Evolutionary conservation across 2,797 vertebrate genomes (phyloP).

Genomic region (Distichodus sexfasciatus): DNA sequence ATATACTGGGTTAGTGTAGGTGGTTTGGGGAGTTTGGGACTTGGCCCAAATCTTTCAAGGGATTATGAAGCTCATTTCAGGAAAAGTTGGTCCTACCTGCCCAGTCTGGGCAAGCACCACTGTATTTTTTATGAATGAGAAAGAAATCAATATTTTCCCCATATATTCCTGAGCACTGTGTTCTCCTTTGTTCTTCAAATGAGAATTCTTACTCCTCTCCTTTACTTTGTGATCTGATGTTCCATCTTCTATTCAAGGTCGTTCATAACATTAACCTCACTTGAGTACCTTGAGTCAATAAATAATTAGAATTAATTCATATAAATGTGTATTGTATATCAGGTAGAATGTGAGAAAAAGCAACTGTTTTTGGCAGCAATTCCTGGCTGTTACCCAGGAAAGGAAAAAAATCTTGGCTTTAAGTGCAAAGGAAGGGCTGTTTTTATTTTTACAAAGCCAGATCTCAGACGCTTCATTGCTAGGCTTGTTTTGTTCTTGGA

Average conservation of each 20-base stretch:
- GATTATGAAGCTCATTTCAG: background rate
- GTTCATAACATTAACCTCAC: background rate
- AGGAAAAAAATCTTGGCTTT: constrained; percentile 5
- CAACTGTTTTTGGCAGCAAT: constrained; percentile 2
- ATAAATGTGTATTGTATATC: no score
- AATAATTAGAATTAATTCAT: constrained; percentile 3
- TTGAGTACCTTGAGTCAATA: constrained; percentile 24
- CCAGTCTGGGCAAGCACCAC: background rate
- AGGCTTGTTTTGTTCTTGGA: constrained; percentile 30
- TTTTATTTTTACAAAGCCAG: constrained; percentile 21
- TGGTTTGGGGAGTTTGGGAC: no score
- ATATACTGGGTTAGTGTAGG: no score
- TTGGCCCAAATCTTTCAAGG: background rate
- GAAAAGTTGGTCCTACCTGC: background rate
- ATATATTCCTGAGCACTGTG: background rate
- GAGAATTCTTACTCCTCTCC: background rate
- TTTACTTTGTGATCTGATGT: background rate
- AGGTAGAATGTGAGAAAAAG: no score
- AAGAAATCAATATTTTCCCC: background rate
- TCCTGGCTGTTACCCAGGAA: background rate
- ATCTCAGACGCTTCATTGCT: background rate
- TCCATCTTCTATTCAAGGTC: background rate
- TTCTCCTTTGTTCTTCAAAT: background rate
- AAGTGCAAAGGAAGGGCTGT: constrained; percentile 14
- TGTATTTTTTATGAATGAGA: background rate